Evolutionary conservation across 2,797 vertebrate species (phyloP).

Genomic region (Tenualosa ilisha): DNA sequence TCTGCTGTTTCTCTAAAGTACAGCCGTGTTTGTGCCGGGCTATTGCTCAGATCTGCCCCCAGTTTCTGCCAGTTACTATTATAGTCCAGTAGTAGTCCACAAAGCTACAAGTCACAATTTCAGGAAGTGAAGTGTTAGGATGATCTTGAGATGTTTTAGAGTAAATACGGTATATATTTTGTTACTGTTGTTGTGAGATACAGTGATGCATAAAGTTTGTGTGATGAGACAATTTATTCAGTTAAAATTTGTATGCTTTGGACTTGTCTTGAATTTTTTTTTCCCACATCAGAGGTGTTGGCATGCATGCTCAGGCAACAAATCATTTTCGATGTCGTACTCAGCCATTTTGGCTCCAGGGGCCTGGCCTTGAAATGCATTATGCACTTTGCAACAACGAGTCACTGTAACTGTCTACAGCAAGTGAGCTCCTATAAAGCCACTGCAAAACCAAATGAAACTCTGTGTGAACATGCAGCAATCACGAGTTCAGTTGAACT

Average conservation of each 20-base stretch:
- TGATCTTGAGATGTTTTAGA: not conserved
- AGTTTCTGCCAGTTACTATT: not conserved
- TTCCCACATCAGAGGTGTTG: constrained; percentile 53
- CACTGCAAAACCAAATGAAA: not conserved
- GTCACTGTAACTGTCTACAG: not conserved
- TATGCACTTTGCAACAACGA: constrained; percentile 4
- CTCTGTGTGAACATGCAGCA: not conserved
- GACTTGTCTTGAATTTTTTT: constrained; percentile 54
- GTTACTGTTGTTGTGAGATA: not conserved
- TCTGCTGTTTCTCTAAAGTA: not conserved
- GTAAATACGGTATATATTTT: not conserved
- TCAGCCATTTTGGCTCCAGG: not conserved
- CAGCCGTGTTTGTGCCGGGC: not conserved
- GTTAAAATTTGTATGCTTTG: constrained; percentile 66
- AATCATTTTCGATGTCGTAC: constrained; percentile 54
- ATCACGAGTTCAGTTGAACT: not conserved
- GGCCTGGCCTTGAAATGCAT: constrained; percentile 21
- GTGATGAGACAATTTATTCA: constrained; percentile 43
- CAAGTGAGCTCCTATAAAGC: not conserved
- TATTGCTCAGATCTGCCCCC: not conserved
- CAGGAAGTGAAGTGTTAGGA: not conserved
- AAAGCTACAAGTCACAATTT: not conserved
- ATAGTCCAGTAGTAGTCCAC: not conserved
- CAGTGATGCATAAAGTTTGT: not conserved
- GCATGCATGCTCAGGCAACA: constrained; percentile 60